Percentiles rank a stretch among this genome's conserved stretches.
Conservation (phyloP, 2,113 vertebrate genomes). For the Triplophysa siluroides region DNA sequence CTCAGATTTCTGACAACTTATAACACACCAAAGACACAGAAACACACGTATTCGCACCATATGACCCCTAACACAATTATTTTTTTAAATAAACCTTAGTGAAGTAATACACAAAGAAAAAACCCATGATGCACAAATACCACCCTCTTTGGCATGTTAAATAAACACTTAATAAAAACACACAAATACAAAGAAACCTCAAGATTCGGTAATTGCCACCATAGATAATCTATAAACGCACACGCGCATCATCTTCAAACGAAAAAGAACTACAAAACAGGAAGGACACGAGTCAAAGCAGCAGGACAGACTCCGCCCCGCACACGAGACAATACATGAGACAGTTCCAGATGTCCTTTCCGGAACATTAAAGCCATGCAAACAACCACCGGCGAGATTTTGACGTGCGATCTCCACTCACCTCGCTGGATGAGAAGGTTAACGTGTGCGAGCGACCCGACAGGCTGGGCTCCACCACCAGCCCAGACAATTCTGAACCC, state of each 20-base stretch:
- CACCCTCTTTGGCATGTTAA: too few species aligned
- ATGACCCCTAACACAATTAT: too few species aligned
- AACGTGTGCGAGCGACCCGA: conserved; percentile 92
- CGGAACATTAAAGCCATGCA: neutral
- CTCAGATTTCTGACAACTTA: too few species aligned
- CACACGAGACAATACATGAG: conserved; percentile 10
- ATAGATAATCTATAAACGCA: neutral
- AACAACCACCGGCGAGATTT: neutral
- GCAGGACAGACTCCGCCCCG: neutral
- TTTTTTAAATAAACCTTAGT: too few species aligned
- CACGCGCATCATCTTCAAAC: neutral
- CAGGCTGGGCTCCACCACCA: conserved; percentile 90
- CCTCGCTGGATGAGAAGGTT: conserved; percentile 94
- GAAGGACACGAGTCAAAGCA: neutral
- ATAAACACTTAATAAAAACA: neutral
- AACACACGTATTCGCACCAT: too few species aligned
- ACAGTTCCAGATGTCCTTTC: conserved; percentile 2
- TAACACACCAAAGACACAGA: too few species aligned
- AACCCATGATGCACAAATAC: neutral
- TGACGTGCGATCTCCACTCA: conserved; percentile 73
- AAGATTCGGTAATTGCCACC: neutral
- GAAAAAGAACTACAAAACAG: conserved; percentile 5
- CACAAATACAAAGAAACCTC: neutral
- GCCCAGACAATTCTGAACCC: conserved; percentile 88
- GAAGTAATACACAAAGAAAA: neutral